These are phyloP conservation scores for Arizona elegans DNA, from an alignment of 2,113 vertebrate genomes.

Conservation along the genomic window DNA sequence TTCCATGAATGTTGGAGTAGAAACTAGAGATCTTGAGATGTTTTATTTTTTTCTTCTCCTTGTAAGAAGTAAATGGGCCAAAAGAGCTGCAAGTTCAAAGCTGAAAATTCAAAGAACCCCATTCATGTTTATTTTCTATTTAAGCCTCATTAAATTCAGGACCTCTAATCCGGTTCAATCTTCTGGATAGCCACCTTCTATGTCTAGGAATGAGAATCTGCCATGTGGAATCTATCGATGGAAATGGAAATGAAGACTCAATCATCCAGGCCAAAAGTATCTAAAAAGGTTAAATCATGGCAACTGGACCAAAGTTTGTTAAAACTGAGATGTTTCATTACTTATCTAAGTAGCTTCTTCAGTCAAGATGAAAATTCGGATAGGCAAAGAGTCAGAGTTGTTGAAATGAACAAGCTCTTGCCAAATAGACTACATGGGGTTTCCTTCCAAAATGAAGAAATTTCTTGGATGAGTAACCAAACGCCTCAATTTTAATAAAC, in stretches of 20 bases:
- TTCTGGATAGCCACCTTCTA: not conserved
- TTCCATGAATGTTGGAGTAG: not conserved
- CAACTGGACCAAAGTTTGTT: not conserved
- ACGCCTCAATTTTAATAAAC: no score
- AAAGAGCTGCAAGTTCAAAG: not conserved
- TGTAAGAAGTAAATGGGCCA: not conserved
- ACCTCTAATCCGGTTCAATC: not conserved
- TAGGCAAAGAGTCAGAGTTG: not conserved
- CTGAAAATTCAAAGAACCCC: not conserved
- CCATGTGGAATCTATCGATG: not conserved
- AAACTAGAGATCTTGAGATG: not conserved
- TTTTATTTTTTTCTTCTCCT: not conserved
- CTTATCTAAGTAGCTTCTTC: not conserved
- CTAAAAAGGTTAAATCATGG: not conserved
- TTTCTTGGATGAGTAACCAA: no score
- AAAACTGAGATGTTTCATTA: not conserved
- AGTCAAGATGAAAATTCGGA: not conserved
- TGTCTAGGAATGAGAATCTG: not conserved
- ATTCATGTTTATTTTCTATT: not conserved
- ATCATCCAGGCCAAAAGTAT: not conserved
- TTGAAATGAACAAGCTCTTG: not conserved
- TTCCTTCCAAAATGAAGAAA: not conserved
- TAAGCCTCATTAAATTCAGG: not conserved
- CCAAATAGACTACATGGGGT: not conserved
- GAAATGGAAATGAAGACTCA: not conserved